Base-by-base conservation (phyloP, 1,140 invertebrate species). In the Elymnias hypermnestra region DNA sequence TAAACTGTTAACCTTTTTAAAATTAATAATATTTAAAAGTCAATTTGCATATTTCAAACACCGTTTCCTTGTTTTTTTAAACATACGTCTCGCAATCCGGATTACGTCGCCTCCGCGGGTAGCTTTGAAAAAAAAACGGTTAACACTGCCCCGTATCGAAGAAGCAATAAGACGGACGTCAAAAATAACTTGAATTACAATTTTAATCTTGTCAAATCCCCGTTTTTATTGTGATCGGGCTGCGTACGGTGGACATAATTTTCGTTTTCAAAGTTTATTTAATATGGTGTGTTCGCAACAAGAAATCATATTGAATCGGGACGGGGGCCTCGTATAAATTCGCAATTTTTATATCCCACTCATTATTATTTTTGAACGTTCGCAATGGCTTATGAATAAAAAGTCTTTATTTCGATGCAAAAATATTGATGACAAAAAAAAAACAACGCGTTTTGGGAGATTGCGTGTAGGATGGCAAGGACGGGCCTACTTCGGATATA, bases 131-230 rank as follows among this genome's bases (percentile, higher is more conserved):
- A 63, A 74, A 33, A 13, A 29, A 13, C 12, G 14, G 4, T 9
- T 15, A 72, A 64, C 39, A 22, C 26, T 38, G 45, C 58, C n/a
- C 65, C 68, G 72, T 70, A 78, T 63, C 76, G 72, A 81, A 77
- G 73, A 79, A 69, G 65, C 81, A 84, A 84, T 78, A 77, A 82
- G 71, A 73, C 57, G 65, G 59, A 70, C 64, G 81, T 84, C 77
- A 79, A 61, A 73, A 71, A 71, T 78, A 79, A 78, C 66, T 76
- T 72, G 76, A 79, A 73, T 79, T 77, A 83, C 71, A 78, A 81
- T 81, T 81, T 83, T 78, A 84, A 84, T 84, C 78, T 83, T 77
- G 76, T 81, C 81, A 73, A 81, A 84, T 84, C 76, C 81, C 62
- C 61, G 58, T 77, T 75, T 83, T 84, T 84, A 84, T 84, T 72